Evolutionary conservation across 2,113 vertebrate genomes (phyloP).

Genomic region (Embiotoca jacksoni): DNA sequence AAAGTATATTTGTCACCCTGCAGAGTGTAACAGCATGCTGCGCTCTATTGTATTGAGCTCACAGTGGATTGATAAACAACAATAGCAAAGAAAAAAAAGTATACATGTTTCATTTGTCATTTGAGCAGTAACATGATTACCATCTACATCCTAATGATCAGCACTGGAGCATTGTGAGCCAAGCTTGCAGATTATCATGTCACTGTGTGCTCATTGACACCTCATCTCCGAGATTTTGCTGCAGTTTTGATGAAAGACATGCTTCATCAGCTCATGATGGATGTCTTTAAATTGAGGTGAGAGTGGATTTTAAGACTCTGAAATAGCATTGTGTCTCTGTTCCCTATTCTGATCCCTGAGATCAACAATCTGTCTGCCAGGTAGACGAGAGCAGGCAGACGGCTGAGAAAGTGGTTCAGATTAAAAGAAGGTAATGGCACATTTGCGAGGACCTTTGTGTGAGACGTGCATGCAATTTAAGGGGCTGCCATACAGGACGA

Average conservation of each 20-base stretch:
- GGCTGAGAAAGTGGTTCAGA: constrained; percentile 74
- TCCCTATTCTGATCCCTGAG: constrained; percentile 60
- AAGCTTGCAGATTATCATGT: constrained; percentile 23
- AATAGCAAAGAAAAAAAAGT: neutral
- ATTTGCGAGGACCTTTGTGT: constrained; percentile 77
- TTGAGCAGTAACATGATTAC: constrained; percentile 8
- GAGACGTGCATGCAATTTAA: constrained; percentile 77
- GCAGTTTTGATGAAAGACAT: constrained; percentile 35
- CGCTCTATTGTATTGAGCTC: neutral
- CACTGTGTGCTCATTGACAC: constrained; percentile 26
- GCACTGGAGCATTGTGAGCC: neutral
- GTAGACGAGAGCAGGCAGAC: constrained; percentile 60
- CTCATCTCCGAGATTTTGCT: constrained; percentile 36
- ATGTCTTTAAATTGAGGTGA: constrained; percentile 62
- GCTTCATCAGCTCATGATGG: constrained; percentile 15
- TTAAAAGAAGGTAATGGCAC: constrained; percentile 84
- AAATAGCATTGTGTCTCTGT: constrained; percentile 62
- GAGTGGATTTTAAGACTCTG: constrained; percentile 47
- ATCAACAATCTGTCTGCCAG: constrained; percentile 74
- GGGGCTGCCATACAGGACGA: constrained; percentile 68
- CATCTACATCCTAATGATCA: constrained; percentile 23
- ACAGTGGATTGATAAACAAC: neutral
- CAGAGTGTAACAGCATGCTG: neutral
- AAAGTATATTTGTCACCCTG: neutral
- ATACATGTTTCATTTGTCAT: constrained; percentile 11